These are phyloP conservation scores for Nothocercus julius DNA, from an alignment of 2,113 vertebrate genomes.

Conservation along the genomic window DNA sequence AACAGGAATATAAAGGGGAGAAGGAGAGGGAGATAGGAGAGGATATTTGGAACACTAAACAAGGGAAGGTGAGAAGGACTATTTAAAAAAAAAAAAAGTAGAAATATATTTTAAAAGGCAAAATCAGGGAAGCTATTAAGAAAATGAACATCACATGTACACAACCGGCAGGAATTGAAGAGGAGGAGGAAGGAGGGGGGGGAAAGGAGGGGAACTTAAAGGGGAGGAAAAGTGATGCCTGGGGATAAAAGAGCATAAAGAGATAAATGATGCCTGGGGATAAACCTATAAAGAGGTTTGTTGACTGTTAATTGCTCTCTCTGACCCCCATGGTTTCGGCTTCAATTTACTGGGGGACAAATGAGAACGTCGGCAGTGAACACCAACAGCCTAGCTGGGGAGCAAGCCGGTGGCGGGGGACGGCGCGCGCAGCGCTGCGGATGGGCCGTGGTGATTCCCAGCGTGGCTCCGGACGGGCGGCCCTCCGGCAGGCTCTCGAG, in stretches of 20 bases:
- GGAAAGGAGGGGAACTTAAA: not conserved
- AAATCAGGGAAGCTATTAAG: not conserved
- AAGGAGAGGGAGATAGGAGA: conserved; percentile 21
- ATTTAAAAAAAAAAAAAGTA: not conserved
- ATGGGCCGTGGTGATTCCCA: not conserved
- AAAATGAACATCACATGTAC: not conserved
- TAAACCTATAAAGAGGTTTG: not conserved
- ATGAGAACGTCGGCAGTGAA: not conserved
- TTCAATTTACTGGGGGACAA: not conserved
- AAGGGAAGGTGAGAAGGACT: not conserved
- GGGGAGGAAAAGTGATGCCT: not conserved
- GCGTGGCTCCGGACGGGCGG: not conserved
- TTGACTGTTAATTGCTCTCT: not conserved
- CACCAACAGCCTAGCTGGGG: not conserved
- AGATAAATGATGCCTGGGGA: not conserved
- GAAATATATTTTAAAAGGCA: not conserved
- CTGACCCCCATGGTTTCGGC: not conserved
- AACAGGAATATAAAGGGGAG: conserved; percentile 10
- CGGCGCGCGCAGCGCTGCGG: not conserved
- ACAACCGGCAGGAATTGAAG: not conserved
- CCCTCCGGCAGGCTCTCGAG: not conserved
- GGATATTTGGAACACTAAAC: conserved; percentile 22
- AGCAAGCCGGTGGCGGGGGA: not conserved
- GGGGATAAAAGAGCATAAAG: too few species aligned
- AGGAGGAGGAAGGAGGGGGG: too few species aligned